Evolutionary conservation across 2,113 vertebrate species (phyloP).

Genomic region (Fukomys damarensis): DNA sequence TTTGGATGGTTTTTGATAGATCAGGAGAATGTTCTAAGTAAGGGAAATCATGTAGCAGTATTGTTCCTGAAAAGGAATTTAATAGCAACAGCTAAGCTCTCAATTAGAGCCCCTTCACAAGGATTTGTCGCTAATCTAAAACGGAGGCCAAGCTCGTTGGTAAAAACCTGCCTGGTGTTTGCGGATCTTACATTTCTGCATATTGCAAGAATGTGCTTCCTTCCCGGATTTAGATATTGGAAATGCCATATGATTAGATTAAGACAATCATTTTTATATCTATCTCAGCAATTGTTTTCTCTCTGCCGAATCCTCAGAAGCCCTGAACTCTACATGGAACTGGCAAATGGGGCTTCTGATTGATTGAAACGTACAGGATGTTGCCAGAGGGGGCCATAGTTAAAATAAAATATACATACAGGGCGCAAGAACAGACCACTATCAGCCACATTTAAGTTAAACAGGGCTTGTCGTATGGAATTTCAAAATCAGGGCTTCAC

Average conservation of each 20-base stretch:
- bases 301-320: slow-evolving; percentile 60
- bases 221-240: slow-evolving; percentile 58
- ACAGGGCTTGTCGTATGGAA: slow-evolving; percentile 55
- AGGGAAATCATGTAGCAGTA: slow-evolving; percentile 58
- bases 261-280: slow-evolving; percentile 78
- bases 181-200: neutral
- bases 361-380: slow-evolving; percentile 61
- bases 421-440: neutral
- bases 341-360: slow-evolving; percentile 43
- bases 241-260: slow-evolving; percentile 72
- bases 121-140: slow-evolving; percentile 82
- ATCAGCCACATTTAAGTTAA: slow-evolving; percentile 36
- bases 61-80: slow-evolving; percentile 81
- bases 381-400: slow-evolving; percentile 44
- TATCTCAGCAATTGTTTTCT: slow-evolving; percentile 73
- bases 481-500: slow-evolving; percentile 68
- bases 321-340: slow-evolving; percentile 26
- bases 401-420: slow-evolving; percentile 72
- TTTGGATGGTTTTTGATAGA: slow-evolving; percentile 11
- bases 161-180: slow-evolving; percentile 65
- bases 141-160: slow-evolving; percentile 70
- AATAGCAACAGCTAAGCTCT: slow-evolving; percentile 79
- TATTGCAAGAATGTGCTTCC: neutral
- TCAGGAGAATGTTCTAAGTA: slow-evolving; percentile 60
- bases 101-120: slow-evolving; percentile 84